Evolutionary conservation across 2,797 vertebrate species (phyloP).

Genomic region (Oryzias dopingdopingensis): DNA sequence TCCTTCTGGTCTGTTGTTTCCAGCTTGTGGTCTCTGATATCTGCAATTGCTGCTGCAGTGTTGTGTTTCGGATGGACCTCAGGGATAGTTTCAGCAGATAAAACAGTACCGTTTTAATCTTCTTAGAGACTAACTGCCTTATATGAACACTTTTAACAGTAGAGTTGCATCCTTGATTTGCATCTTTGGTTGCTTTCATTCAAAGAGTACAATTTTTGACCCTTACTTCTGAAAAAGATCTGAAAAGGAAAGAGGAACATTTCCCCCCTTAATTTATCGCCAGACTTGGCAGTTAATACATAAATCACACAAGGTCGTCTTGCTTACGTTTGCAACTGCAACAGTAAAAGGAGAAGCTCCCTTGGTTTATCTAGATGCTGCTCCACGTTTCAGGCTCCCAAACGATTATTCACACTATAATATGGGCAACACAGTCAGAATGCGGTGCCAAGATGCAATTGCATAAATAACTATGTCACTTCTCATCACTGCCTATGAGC

Average conservation of each 20-base stretch:
- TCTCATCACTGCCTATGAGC: conserved; percentile 10
- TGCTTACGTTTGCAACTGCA: conserved; percentile 43
- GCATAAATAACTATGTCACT: conserved; percentile 26
- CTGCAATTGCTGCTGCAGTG: background rate
- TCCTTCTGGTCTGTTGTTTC: background rate
- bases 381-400: conserved; percentile 39
- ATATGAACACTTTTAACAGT: background rate
- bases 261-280: conserved; percentile 40
- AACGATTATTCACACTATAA: conserved; percentile 56
- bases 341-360: conserved; percentile 35
- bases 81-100: too few relatives aligned
- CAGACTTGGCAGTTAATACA: conserved; percentile 41
- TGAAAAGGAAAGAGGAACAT: conserved; percentile 20
- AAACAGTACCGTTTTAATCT: too few relatives aligned
- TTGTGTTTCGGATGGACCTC: background rate
- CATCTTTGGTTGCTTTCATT: background rate
- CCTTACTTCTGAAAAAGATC: background rate
- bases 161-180: conserved; percentile 2
- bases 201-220: too few relatives aligned
- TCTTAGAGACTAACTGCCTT: too few relatives aligned
- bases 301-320: conserved; percentile 61
- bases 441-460: conserved; percentile 32
- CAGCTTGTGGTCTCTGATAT: background rate
- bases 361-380: conserved; percentile 43
- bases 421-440: conserved; percentile 38